phyloP scores from a whole-genome alignment of 2,888 invertebrate genomes.

The Zonitis immaculata region DNA sequence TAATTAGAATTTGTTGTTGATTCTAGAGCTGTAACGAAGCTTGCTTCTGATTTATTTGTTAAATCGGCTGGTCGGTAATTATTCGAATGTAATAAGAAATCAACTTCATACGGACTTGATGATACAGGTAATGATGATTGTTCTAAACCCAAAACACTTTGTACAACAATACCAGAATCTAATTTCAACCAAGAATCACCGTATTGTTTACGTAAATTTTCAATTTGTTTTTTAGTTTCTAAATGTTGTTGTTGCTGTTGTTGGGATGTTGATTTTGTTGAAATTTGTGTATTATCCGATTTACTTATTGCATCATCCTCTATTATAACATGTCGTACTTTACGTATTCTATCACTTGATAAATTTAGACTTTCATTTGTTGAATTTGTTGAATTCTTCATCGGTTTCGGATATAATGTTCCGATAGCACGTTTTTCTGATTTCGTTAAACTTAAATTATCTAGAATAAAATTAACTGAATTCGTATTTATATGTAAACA shows the following conservation, averaged over 20 bases:
- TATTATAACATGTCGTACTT: slow-evolving; percentile 48
- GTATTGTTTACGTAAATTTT: slow-evolving; percentile 54
- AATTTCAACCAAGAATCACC: slow-evolving; percentile 59
- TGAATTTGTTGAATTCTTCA: slow-evolving; percentile 1
- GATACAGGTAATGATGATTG: slow-evolving; percentile 29
- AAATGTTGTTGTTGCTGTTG: slow-evolving; percentile 47
- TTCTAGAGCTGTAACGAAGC: slow-evolving; percentile 6
- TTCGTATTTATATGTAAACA: slow-evolving; percentile 56
- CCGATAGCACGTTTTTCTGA: slow-evolving; percentile 52
- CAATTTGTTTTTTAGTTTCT: slow-evolving; percentile 57
- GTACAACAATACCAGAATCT: slow-evolving; percentile 46
- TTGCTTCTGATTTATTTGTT: slow-evolving; percentile 2
- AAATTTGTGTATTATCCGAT: slow-evolving; percentile 38
- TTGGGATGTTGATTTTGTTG: slow-evolving; percentile 30
- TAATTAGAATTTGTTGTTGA: slow-evolving; percentile 3
- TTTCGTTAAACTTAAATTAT: slow-evolving; percentile 52
- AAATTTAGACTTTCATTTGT: slow-evolving; percentile 11
- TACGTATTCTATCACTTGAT: slow-evolving; percentile 32
- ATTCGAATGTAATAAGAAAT: slow-evolving; percentile 25
- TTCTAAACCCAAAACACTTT: slow-evolving; percentile 54
- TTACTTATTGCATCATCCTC: slow-evolving; percentile 43
- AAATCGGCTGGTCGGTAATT: slow-evolving; percentile 9
- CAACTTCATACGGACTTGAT: slow-evolving; percentile 30
- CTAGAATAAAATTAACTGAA: slow-evolving; percentile 53
- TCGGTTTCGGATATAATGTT: slow-evolving; percentile 38